Evolutionary conservation across 2,888 invertebrate species (phyloP).

Genomic region (Molanna angustata): DNA sequence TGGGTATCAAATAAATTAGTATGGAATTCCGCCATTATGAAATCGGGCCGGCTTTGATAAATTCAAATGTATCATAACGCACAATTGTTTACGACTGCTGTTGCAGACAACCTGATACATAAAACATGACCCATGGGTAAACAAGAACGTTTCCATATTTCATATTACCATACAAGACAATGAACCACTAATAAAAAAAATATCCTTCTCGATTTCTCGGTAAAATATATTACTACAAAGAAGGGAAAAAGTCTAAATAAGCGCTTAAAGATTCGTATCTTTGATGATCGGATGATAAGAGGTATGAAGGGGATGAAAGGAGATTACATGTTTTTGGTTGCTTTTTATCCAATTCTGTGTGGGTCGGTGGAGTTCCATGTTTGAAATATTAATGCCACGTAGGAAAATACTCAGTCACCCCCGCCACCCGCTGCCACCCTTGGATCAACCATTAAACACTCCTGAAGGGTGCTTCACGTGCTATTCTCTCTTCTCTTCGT

Average conservation of each 20-base stretch:
- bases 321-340: constrained; percentile 31
- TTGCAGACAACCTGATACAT: too few species aligned
- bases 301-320: constrained; percentile 18
- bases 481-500: too few species aligned
- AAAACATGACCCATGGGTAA: constrained; percentile 15
- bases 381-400: constrained; percentile 32
- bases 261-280: constrained; percentile 32
- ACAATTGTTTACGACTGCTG: too few species aligned
- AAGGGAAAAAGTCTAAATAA: constrained; percentile 27
- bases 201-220: background rate
- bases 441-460: constrained; percentile 20
- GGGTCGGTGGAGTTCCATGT: constrained; percentile 22
- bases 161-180: constrained; percentile 29
- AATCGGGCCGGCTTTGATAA: too few species aligned
- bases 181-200: constrained; percentile 31
- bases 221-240: constrained; percentile 14
- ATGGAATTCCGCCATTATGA: too few species aligned
- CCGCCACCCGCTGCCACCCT: background rate
- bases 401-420: constrained; percentile 29
- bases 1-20: too few species aligned
- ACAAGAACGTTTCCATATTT: constrained; percentile 23
- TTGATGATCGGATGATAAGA: constrained; percentile 31
- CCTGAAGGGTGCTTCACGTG: constrained; percentile 12
- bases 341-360: constrained; percentile 20
- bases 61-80: too few species aligned